phyloP scores from a whole-genome alignment of 2,797 vertebrate species.

The Catamblyrhynchus diadema region DNA sequence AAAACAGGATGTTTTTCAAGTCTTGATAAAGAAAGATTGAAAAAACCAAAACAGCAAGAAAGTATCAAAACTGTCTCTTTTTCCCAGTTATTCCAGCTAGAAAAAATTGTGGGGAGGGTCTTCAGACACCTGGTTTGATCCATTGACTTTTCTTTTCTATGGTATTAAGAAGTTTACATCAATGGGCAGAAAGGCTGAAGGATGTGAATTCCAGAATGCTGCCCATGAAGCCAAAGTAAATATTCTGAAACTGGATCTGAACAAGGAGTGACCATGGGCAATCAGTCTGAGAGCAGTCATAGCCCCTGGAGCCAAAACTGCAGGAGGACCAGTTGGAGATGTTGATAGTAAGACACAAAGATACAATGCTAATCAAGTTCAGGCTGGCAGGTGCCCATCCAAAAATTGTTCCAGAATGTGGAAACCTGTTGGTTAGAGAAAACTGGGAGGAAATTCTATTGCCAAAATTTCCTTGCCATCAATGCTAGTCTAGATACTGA shows the following conservation, averaged over 20 bases:
- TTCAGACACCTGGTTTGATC: not conserved
- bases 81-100: not conserved
- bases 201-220: not conserved
- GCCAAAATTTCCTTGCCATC: not conserved
- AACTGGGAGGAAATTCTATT: not conserved
- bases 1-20: conserved; percentile 46
- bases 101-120: not conserved
- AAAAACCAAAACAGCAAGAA: not conserved
- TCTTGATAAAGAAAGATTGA: not conserved
- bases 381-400: not conserved
- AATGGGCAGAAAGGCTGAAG: not conserved
- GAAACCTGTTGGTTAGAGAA: not conserved
- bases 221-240: not conserved
- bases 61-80: not conserved
- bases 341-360: not conserved
- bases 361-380: not conserved
- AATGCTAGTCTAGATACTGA: not conserved
- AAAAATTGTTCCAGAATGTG: not conserved
- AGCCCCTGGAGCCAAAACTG: not conserved
- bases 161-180: not conserved
- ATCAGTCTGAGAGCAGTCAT: not conserved
- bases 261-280: not conserved
- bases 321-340: not conserved
- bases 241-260: not conserved
- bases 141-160: not conserved